phyloP scores from a whole-genome alignment of 2,888 invertebrate species.

The Cerastoderma edule region DNA sequence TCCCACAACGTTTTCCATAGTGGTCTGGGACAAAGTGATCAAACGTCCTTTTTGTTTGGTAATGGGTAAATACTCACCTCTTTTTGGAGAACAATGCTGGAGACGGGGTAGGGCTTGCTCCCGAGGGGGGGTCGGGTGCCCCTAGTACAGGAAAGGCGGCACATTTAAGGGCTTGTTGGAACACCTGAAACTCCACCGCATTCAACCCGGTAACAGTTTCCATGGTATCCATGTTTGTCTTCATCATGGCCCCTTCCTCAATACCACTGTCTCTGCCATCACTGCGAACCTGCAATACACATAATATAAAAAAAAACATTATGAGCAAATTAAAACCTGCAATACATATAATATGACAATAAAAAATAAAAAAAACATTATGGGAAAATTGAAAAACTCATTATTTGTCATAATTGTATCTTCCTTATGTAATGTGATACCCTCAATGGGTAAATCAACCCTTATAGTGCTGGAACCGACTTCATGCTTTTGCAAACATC shows the following conservation, averaged over 20 bases:
- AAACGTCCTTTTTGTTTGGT: no score
- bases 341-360: no score
- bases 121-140: slow-evolving; percentile 77
- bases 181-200: slow-evolving; percentile 62
- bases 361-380: no score
- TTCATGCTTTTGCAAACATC: no score
- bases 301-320: no score
- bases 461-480: no score
- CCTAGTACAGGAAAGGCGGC: slow-evolving; percentile 77
- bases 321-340: no score
- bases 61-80: slow-evolving; percentile 3
- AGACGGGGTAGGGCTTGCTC: slow-evolving; percentile 65
- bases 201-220: slow-evolving; percentile 47
- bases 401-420: no score
- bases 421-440: no score
- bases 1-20: neutral
- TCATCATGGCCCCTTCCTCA: slow-evolving; percentile 70
- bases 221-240: slow-evolving; percentile 34
- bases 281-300: slow-evolving; percentile 68
- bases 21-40: neutral
- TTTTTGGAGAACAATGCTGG: slow-evolving; percentile 7
- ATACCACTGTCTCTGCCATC: slow-evolving; percentile 70
- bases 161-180: slow-evolving; percentile 74
- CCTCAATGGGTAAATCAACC: no score
- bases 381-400: no score